phyloP scores from a whole-genome alignment of 2,113 vertebrate genomes.

The Xyliphius kryptos region DNA sequence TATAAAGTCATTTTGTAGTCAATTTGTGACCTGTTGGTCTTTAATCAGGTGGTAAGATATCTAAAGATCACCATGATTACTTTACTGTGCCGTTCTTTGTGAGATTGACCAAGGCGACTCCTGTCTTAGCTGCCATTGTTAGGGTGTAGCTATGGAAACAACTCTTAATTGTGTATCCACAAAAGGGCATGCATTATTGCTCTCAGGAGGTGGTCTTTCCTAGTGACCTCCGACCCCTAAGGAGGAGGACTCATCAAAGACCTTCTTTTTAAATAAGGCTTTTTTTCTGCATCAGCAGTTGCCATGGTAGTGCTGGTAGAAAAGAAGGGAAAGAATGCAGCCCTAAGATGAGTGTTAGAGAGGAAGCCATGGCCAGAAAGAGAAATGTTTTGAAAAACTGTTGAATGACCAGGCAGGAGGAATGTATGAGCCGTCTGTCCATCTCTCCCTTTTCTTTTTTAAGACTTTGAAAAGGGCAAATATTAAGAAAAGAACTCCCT shows the following conservation, averaged over 20 bases:
- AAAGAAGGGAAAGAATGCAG: constrained; percentile 27
- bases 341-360: constrained; percentile 26
- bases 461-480: constrained; percentile 29
- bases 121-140: constrained; percentile 23
- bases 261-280: constrained; percentile 22
- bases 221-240: constrained; percentile 37
- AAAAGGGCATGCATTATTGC: constrained; percentile 40
- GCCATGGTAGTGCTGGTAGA: constrained; percentile 38
- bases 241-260: constrained; percentile 41
- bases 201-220: constrained; percentile 34
- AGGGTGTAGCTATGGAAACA: constrained; percentile 38
- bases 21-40: neutral
- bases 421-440: constrained; percentile 28
- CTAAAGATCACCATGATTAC: no score
- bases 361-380: constrained; percentile 26
- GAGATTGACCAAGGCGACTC: constrained; percentile 14
- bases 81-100: neutral
- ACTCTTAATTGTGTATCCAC: constrained; percentile 36
- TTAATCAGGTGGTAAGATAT: no score
- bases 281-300: constrained; percentile 34
- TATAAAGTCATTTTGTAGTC: neutral
- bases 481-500: constrained; percentile 42
- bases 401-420: constrained; percentile 47
- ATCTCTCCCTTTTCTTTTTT: constrained; percentile 24
- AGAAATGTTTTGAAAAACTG: constrained; percentile 44